Evolutionary conservation across 2,888 invertebrate genomes (phyloP).

Genomic region (Ichneumon xanthorius): DNA sequence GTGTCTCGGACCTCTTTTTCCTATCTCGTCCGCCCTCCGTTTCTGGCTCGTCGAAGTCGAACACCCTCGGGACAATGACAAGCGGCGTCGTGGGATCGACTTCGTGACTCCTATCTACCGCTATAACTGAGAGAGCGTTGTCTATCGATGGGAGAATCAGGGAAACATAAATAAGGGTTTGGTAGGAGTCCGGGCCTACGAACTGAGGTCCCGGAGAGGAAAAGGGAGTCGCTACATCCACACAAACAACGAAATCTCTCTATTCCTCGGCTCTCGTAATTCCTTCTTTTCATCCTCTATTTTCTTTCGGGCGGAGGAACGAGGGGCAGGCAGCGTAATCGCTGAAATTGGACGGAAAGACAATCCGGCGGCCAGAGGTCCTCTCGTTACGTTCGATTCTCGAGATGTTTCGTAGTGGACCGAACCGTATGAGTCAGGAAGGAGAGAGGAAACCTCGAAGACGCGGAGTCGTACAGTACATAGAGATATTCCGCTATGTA

Average conservation of each 20-base stretch:
- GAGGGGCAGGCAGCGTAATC: slow-evolving; percentile 34
- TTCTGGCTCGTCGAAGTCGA: slow-evolving; percentile 48
- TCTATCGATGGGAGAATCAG: slow-evolving; percentile 46
- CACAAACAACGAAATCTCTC: slow-evolving; percentile 17
- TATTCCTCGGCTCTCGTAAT: neutral
- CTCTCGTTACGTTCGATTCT: slow-evolving; percentile 37
- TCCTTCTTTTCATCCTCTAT: slow-evolving; percentile 6
- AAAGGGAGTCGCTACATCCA: slow-evolving; percentile 3
- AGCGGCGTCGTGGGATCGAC: slow-evolving; percentile 43
- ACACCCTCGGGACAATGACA: slow-evolving; percentile 34
- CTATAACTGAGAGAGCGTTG: slow-evolving; percentile 22
- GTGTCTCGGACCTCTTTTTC: slow-evolving; percentile 50
- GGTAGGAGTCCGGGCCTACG: slow-evolving; percentile 10
- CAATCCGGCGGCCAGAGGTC: slow-evolving; percentile 19
- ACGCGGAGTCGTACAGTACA: neutral
- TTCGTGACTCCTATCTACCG: slow-evolving; percentile 35
- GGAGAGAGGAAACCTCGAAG: neutral
- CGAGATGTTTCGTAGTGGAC: slow-evolving; percentile 19
- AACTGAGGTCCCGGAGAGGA: slow-evolving; percentile 11
- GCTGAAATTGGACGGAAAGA: slow-evolving; percentile 54
- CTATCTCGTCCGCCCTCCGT: slow-evolving; percentile 16
- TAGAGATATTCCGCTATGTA: neutral
- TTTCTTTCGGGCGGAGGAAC: slow-evolving; percentile 14
- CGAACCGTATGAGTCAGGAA: neutral
- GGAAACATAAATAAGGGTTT: slow-evolving; percentile 28